phyloP scores from a whole-genome alignment of 1,140 invertebrate genomes.

The Plutomurus gul region DNA sequence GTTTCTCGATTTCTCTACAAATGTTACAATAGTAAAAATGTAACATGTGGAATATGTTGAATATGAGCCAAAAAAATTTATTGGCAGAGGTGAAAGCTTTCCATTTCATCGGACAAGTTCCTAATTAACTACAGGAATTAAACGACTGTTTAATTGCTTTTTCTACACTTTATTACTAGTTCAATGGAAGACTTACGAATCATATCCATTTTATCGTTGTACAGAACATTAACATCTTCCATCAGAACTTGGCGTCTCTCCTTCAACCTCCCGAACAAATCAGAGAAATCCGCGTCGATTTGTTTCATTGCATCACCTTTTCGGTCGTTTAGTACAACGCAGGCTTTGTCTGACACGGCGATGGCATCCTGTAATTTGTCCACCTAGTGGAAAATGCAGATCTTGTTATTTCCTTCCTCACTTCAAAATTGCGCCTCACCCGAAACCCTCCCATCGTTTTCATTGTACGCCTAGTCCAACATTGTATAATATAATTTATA shows the following conservation, averaged over 20 bases:
- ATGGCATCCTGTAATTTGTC: conserved; percentile 60
- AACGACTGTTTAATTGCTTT: neutral
- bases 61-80: too few species aligned
- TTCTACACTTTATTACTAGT: neutral
- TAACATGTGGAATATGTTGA: too few species aligned
- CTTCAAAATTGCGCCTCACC: too few species aligned
- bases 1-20: conserved; percentile 57
- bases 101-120: too few species aligned
- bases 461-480: too few species aligned
- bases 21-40: neutral
- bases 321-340: conserved; percentile 56
- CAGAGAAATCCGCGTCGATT: conserved; percentile 58
- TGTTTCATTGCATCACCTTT: conserved; percentile 57
- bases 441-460: too few species aligned
- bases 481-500: too few species aligned
- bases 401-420: too few species aligned
- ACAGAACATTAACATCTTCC: conserved; percentile 59
- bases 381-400: conserved; percentile 54
- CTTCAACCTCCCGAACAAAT: conserved; percentile 57
- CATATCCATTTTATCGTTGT: conserved; percentile 58
- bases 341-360: conserved; percentile 57
- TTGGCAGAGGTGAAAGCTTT: too few species aligned
- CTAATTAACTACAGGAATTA: too few species aligned
- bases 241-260: conserved; percentile 59
- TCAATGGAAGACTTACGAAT: conserved; percentile 54